Base-by-base conservation (phyloP, 2,888 invertebrate genomes). In the Troides aeacus region DNA sequence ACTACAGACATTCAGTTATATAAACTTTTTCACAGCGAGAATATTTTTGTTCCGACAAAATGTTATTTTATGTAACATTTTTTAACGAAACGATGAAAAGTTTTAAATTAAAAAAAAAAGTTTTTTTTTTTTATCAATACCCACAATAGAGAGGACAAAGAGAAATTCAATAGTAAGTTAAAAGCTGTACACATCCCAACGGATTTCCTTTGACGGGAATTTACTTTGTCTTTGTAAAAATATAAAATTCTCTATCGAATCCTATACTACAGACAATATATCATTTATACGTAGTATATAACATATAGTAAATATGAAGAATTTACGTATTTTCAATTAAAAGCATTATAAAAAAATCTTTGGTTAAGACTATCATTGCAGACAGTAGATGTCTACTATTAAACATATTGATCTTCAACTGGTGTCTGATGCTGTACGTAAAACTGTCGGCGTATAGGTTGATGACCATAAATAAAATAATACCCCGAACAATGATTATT, bases 171-270 rank as follows among this genome's bases (percentile, higher is more conserved):
- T 74, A 64, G 74, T 75, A 73, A 68, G 71, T 75, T 77, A 78
- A 78, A 79, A 80, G 79, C 79, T 77, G 76, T 68, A 39, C 10
- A 75, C 78, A 79, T 74, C 68, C 76, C 74, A 75, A 74, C 80
- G 79, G 81, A 82, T 81, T 77, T 82, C 81, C 80, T 77, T 74
- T 75, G 69, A 76, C 74, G 77, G 78, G 76, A 79, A 84, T 85
- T 79, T 79, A 81, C 77, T 77, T 76, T 77, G 81, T 78, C 84
- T 79, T 78, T 78, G 67, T 72, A 59, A 68, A 73, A 73, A 70
- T 73, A 71, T 53, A 68, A 63, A 58, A 58, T 62, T 21, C 36
- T 67, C 62, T 46, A 3, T 12, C 17, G 15, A 53, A 1, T 39
- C 6, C 7, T 39, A 8, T 39, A 10, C 10, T 1, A 39, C 39